Percentiles rank a stretch among this genome's conserved stretches.
Conservation (phyloP, 2,113 vertebrate species). For the Mustelus asterias region DNA sequence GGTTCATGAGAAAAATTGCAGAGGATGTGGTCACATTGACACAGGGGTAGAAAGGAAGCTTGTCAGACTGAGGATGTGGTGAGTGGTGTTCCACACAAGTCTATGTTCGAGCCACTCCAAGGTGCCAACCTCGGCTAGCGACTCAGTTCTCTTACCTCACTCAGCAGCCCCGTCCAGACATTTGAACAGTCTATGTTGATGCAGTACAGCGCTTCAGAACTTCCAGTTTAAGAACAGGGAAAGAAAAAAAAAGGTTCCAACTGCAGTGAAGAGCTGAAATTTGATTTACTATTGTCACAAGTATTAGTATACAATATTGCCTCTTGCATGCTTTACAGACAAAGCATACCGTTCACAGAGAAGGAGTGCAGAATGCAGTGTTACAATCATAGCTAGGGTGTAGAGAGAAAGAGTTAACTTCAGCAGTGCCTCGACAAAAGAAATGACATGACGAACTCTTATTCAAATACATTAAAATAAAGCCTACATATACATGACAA, state of each 20-base stretch:
- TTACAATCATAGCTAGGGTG: too few species aligned
- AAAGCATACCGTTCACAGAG: too few species aligned
- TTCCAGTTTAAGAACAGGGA: too few species aligned
- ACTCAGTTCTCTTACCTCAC: too few species aligned
- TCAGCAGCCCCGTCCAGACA: not conserved
- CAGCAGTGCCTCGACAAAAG: not conserved
- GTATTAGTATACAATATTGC: too few species aligned
- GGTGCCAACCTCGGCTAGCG: not conserved
- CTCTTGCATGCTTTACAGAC: too few species aligned
- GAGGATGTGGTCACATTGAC: not conserved
- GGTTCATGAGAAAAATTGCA: not conserved
- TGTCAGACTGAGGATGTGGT: not conserved
- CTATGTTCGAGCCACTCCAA: not conserved
- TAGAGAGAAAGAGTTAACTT: not conserved
- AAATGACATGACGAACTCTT: not conserved
- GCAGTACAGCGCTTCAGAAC: not conserved
- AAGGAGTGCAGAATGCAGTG: too few species aligned
- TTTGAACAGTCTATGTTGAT: not conserved
- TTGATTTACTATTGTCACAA: too few species aligned
- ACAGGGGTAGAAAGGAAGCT: not conserved
- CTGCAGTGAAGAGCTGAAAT: not conserved
- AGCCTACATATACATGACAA: not conserved
- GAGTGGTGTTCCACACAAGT: not conserved
- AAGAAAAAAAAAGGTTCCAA: not conserved
- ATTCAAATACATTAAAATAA: not conserved